Evolutionary conservation across 2,797 vertebrate species (phyloP).

Genomic region (Anguilla anguilla): DNA sequence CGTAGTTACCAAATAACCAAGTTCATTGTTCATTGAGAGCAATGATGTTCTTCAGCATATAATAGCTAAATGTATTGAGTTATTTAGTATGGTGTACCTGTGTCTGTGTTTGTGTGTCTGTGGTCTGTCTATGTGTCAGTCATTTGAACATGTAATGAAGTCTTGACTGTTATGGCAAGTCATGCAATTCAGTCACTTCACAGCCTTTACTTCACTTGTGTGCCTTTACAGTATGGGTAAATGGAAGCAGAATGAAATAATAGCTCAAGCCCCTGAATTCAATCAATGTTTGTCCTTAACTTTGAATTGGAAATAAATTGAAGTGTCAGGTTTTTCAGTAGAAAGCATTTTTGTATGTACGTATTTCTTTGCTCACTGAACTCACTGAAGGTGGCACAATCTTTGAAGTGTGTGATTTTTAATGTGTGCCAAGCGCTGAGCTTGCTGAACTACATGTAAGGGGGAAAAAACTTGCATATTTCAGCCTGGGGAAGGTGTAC

Average conservation of each 20-base stretch:
- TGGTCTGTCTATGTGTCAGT: neutral
- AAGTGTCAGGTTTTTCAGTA: neutral
- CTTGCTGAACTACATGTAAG: neutral
- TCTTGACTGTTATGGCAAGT: neutral
- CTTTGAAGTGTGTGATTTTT: neutral
- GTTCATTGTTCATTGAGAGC: neutral
- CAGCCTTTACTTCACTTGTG: neutral
- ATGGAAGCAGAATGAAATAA: neutral
- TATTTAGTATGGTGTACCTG: neutral
- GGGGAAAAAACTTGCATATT: neutral
- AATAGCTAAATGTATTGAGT: neutral
- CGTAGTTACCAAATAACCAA: neutral
- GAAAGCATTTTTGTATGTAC: neutral
- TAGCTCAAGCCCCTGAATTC: neutral
- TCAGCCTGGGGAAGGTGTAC: neutral
- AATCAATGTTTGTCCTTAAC: neutral
- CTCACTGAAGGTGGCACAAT: neutral
- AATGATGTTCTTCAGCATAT: neutral
- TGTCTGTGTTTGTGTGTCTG: neutral
- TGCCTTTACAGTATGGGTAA: neutral
- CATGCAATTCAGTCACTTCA: neutral
- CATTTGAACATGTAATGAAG: neutral
- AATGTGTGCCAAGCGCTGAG: neutral
- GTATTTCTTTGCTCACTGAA: neutral
- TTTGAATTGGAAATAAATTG: slow-evolving; percentile 5